Conservation (phyloP, 1,140 invertebrate species). For the Neodiprion lecontei region DNA sequence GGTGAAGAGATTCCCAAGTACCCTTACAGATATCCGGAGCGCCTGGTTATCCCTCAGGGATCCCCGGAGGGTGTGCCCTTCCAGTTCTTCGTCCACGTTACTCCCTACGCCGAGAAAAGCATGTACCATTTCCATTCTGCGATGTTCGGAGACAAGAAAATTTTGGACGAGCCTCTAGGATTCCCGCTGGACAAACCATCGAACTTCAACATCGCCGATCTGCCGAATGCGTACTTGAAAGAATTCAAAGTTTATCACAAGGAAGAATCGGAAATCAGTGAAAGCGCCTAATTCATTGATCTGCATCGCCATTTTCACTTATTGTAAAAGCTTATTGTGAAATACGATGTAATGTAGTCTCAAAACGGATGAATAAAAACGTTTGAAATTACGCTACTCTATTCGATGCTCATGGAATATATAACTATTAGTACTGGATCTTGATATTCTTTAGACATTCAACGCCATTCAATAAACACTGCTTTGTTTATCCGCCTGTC, state of each 20-base stretch:
- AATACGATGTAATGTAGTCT: no score
- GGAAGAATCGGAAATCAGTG: constrained; percentile 20
- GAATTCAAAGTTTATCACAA: constrained; percentile 53
- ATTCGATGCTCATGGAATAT: no score
- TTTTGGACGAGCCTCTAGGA: constrained; percentile 68
- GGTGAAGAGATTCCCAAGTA: constrained; percentile 45
- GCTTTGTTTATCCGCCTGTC: no score
- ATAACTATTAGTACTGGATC: no score
- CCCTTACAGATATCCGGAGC: constrained; percentile 53
- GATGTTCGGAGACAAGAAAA: constrained; percentile 42
- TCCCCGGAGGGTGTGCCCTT: constrained; percentile 55
- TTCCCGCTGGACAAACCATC: constrained; percentile 71
- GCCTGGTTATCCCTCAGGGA: constrained; percentile 57
- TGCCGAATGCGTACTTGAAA: constrained; percentile 55
- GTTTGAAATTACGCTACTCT: no score
- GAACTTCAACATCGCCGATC: constrained; percentile 46
- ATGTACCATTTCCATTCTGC: constrained; percentile 37
- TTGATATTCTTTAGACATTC: no score
- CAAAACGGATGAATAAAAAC: no score
- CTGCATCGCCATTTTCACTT: no score
- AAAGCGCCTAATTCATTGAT: no score
- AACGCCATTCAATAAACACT: no score
- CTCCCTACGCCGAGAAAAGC: constrained; percentile 47
- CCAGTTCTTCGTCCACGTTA: constrained; percentile 58
- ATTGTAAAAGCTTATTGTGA: no score